Evolutionary conservation across 2,888 invertebrate genomes (phyloP).

Genomic region (Apodemia duryi): DNA sequence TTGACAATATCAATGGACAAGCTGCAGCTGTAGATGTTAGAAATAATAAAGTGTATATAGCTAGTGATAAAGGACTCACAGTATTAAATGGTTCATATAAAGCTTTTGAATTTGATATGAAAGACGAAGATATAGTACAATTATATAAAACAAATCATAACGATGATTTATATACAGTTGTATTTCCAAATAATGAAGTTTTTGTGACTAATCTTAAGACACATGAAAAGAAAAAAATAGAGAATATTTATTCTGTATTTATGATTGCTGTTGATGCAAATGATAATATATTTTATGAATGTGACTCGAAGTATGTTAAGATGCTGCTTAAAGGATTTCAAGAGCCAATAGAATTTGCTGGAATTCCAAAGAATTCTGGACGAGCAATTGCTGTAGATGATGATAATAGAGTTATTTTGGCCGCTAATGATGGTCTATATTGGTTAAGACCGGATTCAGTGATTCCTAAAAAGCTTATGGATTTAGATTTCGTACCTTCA

Average conservation of each 20-base stretch:
- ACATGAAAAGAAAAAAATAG: slow-evolving; percentile 55
- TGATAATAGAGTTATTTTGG: slow-evolving; percentile 48
- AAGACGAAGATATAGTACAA: slow-evolving; percentile 67
- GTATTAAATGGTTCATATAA: slow-evolving; percentile 50
- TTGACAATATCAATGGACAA: slow-evolving; percentile 61
- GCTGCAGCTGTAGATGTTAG: slow-evolving; percentile 56
- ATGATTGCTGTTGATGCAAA: slow-evolving; percentile 59
- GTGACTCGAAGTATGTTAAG: slow-evolving; percentile 69
- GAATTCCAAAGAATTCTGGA: slow-evolving; percentile 59
- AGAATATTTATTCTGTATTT: slow-evolving; percentile 60
- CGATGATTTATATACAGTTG: slow-evolving; percentile 54
- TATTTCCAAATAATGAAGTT: slow-evolving; percentile 63
- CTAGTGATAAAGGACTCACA: slow-evolving; percentile 57
- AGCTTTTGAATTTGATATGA: slow-evolving; percentile 52
- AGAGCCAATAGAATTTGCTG: slow-evolving; percentile 66
- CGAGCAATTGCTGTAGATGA: slow-evolving; percentile 54
- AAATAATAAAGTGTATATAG: slow-evolving; percentile 57
- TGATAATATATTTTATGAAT: slow-evolving; percentile 65
- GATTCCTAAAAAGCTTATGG: slow-evolving; percentile 66
- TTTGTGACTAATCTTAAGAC: slow-evolving; percentile 49
- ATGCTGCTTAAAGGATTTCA: slow-evolving; percentile 60
- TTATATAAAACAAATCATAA: slow-evolving; percentile 51
- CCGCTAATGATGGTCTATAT: slow-evolving; percentile 65
- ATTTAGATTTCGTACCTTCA: slow-evolving; percentile 57
- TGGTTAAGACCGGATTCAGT: slow-evolving; percentile 51